Base-by-base conservation (phyloP, 2,113 vertebrate species). In the Rhabdomys dilectus region DNA sequence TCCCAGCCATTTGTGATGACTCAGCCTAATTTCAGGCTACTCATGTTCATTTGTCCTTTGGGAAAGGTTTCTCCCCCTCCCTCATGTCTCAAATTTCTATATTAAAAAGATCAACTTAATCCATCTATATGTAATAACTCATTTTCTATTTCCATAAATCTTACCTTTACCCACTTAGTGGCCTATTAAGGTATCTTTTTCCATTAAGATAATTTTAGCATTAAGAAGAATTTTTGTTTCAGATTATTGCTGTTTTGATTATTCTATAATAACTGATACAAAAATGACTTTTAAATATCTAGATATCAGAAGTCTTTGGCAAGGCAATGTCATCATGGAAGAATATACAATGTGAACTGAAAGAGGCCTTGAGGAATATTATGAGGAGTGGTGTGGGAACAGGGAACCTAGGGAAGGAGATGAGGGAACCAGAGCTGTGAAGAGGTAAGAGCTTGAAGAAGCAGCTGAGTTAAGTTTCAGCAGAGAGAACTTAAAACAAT, bases 221-320 rank as follows among this genome's bases (percentile, higher is more conserved):
- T 81, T 68, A 75, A n/a, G 68, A 85, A 85, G 48, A 94, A 77
- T 91, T 94, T 92, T 77, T 88, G 12, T 82, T 89, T 17, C 34
- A 80, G 10, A 4, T 6, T 60, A 39, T 39, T 70, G 26, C 45
- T 12, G 29, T 51, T 62, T 88, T 76, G 45, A 73, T 68, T 82
- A 76, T 31, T 31, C 22, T 82, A 21, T 2, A 86, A 56, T 39
- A 39, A 76, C n/a, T 48, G 11, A 70, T 34, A 68, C 75, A 94
- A 92, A 77, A 22, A 87, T 62, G 51, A 81, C 21, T 86, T 97
- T 73, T 11, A 48, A 62, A 53, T 66, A 85, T 48, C 3, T 42
- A 39, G 22, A 64, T 73, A 31, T 62, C 72, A 66, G 34, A 45
- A 53, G 34, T 78, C 31, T 77, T 73, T 45, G 78, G 22, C 66